These are phyloP conservation scores for Akabosia matsudoensis DNA, from an alignment of 1,140 invertebrate species.

Conservation along the genomic window DNA sequence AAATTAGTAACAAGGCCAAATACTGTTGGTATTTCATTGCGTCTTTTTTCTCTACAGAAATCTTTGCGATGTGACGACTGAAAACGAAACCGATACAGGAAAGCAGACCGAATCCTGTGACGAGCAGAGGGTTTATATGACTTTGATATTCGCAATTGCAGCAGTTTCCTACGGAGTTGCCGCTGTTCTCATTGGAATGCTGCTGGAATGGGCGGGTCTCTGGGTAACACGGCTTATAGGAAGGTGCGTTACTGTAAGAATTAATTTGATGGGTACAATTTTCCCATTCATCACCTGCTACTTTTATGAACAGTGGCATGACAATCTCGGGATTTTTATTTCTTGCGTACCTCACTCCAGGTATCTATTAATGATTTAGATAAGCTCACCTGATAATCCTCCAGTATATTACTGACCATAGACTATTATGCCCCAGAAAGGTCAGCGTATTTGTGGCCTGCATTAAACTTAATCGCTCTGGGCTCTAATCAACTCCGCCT, in stretches of 20 bases:
- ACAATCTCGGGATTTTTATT: conserved; percentile 37
- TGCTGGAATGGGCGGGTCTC: conserved; percentile 35
- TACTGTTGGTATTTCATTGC: no score
- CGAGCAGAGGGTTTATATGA: conserved; percentile 25
- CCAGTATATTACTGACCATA: no score
- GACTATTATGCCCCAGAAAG: no score
- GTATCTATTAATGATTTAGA: no score
- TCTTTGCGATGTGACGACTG: no score
- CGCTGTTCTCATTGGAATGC: conserved; percentile 40
- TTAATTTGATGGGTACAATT: background rate
- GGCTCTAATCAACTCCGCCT: conserved; percentile 38
- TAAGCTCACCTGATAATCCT: no score
- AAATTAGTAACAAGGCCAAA: no score
- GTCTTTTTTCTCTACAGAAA: no score
- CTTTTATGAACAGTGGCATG: conserved; percentile 19
- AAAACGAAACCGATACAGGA: no score
- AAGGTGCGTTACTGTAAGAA: conserved; percentile 29
- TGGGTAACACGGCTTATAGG: conserved; percentile 32
- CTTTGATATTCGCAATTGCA: conserved; percentile 37
- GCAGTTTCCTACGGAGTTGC: conserved; percentile 33
- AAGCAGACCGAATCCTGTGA: background rate
- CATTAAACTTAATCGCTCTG: conserved; percentile 34
- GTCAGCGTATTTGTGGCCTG: no score
- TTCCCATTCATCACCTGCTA: no score
- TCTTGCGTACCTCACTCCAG: conserved; percentile 35